A percentile compares a stretch with the other conserved stretches of the same genome.
These are phyloP conservation scores for Araneus ventricosus DNA, from an alignment of 1,140 invertebrate genomes.

Conservation along the genomic window DNA sequence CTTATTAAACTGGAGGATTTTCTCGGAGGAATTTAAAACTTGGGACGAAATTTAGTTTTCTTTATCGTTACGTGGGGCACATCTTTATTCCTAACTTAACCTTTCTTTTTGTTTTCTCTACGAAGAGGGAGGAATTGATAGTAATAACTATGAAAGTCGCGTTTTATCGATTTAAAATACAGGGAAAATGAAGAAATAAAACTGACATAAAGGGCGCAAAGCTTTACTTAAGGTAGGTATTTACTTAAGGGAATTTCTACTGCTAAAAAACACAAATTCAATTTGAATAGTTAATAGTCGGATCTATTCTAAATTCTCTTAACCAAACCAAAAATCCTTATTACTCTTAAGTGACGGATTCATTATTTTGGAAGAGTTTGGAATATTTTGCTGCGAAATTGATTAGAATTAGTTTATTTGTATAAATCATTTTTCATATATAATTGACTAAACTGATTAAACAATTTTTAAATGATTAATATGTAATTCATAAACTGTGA, in stretches of 20 bases:
- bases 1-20: slow-evolving; percentile 10
- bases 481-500: too few species aligned
- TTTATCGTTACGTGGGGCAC: not conserved
- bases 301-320: too few species aligned
- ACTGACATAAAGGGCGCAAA: not conserved
- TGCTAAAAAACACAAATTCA: too few species aligned
- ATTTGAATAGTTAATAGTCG: too few species aligned
- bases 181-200: not conserved
- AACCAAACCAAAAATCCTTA: too few species aligned
- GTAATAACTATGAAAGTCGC: not conserved
- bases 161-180: not conserved
- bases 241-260: not conserved
- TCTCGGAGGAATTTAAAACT: slow-evolving; percentile 22
- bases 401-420: too few species aligned
- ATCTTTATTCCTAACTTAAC: not conserved
- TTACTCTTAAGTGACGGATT: too few species aligned
- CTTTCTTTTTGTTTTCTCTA: slow-evolving; percentile 3
- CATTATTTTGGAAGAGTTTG: too few species aligned
- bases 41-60: not conserved
- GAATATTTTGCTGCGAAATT: too few species aligned
- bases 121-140: not conserved
- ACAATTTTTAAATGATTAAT: too few species aligned
- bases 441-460: too few species aligned
- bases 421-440: too few species aligned
- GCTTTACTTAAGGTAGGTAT: not conserved